Evolutionary conservation across 2,113 vertebrate genomes (phyloP), one percentile per base, ranked within the genome.

Genomic region (Pelecanoides urinatrix): DNA sequence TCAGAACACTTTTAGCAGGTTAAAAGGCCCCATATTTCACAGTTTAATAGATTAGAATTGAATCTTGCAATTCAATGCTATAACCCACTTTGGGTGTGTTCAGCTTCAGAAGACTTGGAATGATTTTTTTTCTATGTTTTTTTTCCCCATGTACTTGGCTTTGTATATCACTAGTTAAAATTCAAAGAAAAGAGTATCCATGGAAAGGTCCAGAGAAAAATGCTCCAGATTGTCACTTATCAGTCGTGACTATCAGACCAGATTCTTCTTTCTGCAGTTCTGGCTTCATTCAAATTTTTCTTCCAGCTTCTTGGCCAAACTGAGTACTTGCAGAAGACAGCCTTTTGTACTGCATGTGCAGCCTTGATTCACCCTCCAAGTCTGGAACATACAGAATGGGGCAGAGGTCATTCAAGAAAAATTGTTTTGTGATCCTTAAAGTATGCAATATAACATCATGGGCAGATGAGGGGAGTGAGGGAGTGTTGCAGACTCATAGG

Each of bases 361-460:
- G 67, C 49, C 62, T 82, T 61, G 75, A 86, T 83, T 95, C 75
- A 84, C 68, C 63, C 83, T 88, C 42, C n/a, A 42, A 91, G 47
- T 40, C 80, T 91, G 86, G 50, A 95, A 84, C 56, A 77, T 50
- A 84, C 44, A 47, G 89, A 84, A 84, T 30, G 16, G 82, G 80
- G 68, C 84, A 97, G 86, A 95, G 89, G 80, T 94, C 84, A 91
- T 36, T 84, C 22, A 74, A 56, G 68, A 96, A 92, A 95, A 94
- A 86, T 44, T 75, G 30, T 81, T 96, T 85, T 92, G 86, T 96
- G 96, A 96, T 94, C 73, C 47, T 95, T 87, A 81, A 97, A 97
- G 36, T 95, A 97, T 96, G 95, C 79, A 96, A 77, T 47, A 96
- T 92, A 95, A 94, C 75, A 86, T 97, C 92, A 94, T 92, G 67